phyloP scores from a whole-genome alignment of 1,140 invertebrate species.

The Drosophila sturtevanti region DNA sequence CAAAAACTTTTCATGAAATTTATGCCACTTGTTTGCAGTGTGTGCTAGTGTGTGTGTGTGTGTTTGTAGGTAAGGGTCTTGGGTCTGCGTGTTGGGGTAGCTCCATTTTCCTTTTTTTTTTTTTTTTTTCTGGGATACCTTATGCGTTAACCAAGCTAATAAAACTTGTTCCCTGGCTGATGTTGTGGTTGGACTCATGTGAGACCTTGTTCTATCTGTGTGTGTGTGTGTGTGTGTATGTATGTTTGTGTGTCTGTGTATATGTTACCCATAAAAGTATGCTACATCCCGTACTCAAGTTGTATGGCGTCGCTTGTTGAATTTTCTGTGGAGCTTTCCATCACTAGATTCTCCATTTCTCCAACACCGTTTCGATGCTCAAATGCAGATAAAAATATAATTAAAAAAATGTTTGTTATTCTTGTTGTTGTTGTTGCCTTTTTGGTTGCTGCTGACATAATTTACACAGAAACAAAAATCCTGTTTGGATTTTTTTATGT shows the following conservation, averaged over 20 bases:
- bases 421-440: conserved; percentile 9
- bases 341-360: not conserved
- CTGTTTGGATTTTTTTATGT: conserved; percentile 73
- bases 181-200: conserved; percentile 27
- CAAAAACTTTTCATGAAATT: not conserved
- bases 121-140: not conserved
- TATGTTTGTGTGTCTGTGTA: conserved; percentile 3
- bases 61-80: not conserved
- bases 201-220: conserved; percentile 7
- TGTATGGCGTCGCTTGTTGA: conserved; percentile 27
- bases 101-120: not conserved
- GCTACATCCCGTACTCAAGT: conserved; percentile 42
- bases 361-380: conserved; percentile 38
- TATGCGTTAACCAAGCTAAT: conserved; percentile 59
- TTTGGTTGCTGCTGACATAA: conserved; percentile 48
- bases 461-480: conserved; percentile 57
- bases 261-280: conserved; percentile 34
- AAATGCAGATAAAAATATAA: conserved; percentile 73
- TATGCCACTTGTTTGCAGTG: not conserved
- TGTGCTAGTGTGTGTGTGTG: not conserved
- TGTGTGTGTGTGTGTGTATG: conserved; percentile 5
- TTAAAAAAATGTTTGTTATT: conserved; percentile 62
- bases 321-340: conserved; percentile 38
- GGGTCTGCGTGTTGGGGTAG: conserved; percentile 11
- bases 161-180: conserved; percentile 55